Percentiles rank a stretch among this genome's conserved stretches.
These are phyloP conservation scores for Orchesellides sinensis DNA, from an alignment of 2,888 invertebrate species.

Conservation along the genomic window DNA sequence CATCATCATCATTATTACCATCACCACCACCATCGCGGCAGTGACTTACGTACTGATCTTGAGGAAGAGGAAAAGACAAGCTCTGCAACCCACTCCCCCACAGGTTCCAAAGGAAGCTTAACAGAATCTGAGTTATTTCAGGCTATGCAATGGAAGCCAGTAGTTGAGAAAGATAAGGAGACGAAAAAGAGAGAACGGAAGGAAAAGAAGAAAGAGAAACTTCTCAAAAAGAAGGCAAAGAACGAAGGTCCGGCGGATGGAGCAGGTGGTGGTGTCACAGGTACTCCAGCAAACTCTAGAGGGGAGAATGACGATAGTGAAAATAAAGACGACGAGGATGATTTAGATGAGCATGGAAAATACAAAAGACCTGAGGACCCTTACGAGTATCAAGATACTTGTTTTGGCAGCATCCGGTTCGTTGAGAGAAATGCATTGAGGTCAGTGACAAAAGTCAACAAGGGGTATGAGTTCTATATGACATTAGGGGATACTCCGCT, in stretches of 20 bases:
- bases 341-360: slow-evolving; percentile 8
- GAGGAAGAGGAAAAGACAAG: slow-evolving; percentile 23
- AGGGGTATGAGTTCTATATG: slow-evolving; percentile 31
- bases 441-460: slow-evolving; percentile 14
- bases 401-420: slow-evolving; percentile 27
- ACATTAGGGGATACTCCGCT: background rate
- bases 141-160: background rate
- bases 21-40: background rate
- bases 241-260: background rate
- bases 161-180: background rate
- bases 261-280: no score
- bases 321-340: background rate
- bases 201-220: background rate
- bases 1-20: slow-evolving; percentile 1
- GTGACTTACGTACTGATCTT: slow-evolving; percentile 4
- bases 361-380: slow-evolving; percentile 2
- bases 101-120: background rate
- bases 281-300: no score
- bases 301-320: background rate
- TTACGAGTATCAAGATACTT: slow-evolving; percentile 33
- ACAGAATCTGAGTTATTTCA: background rate
- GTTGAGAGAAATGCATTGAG: slow-evolving; percentile 16
- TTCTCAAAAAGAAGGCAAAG: background rate
- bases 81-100: background rate
- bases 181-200: background rate